Conservation (phyloP, 2,797 vertebrate genomes). For the Amblyraja radiata region DNA sequence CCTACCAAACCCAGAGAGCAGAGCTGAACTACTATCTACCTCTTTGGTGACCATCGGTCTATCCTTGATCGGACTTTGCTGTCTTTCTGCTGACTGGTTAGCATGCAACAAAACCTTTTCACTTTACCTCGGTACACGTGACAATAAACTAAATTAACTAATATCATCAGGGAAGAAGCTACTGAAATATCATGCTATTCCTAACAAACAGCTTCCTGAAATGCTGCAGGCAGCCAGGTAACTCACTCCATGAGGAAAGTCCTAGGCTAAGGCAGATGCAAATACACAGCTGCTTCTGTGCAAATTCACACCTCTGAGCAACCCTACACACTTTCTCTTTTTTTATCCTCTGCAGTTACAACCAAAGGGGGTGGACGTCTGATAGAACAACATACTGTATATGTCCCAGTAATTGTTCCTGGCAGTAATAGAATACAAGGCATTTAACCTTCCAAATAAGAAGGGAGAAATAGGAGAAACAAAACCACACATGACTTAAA, state of each 20-base stretch:
- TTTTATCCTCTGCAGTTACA: not conserved
- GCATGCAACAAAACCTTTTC: no score
- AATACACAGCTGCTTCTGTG: not conserved
- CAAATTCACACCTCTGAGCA: not conserved
- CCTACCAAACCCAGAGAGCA: no score
- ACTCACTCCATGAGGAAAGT: not conserved
- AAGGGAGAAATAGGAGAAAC: not conserved
- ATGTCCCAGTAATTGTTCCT: not conserved
- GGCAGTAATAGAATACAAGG: not conserved
- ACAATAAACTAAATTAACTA: no score
- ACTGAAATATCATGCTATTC: not conserved
- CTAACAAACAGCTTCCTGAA: not conserved
- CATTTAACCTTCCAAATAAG: not conserved
- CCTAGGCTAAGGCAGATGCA: not conserved
- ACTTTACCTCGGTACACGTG: no score
- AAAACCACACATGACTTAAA: not conserved
- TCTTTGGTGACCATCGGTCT: no score
- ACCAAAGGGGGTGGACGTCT: not conserved
- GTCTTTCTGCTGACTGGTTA: no score
- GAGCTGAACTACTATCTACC: no score
- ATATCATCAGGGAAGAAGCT: not conserved
- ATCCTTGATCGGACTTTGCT: no score
- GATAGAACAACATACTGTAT: not conserved
- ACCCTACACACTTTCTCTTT: not conserved
- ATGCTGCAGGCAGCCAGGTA: not conserved